phyloP scores from a whole-genome alignment of 2,797 vertebrate species.

The Cuculus canorus region DNA sequence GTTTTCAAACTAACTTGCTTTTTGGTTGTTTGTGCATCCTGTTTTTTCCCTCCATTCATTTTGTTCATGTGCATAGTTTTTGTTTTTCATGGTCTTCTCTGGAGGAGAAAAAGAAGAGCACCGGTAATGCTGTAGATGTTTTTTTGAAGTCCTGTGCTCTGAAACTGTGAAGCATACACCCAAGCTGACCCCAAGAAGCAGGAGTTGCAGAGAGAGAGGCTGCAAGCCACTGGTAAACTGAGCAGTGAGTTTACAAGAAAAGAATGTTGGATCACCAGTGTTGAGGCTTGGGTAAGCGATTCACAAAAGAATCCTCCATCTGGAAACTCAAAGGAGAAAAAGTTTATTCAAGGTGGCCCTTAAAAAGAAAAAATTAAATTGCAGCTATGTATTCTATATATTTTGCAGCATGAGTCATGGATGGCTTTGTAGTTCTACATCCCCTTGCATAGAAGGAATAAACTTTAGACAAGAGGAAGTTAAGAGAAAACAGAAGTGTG shows the following conservation, averaged over 20 bases:
- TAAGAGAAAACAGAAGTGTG: slow-evolving; percentile 85
- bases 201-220: slow-evolving; percentile 31
- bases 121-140: neutral
- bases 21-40: neutral
- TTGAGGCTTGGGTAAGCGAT: slow-evolving; percentile 41
- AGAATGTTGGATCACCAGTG: slow-evolving; percentile 51
- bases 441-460: slow-evolving; percentile 72
- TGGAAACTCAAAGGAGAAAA: slow-evolving; percentile 49
- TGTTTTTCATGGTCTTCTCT: slow-evolving; percentile 3
- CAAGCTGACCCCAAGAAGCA: slow-evolving; percentile 24
- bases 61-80: neutral
- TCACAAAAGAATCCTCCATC: slow-evolving; percentile 61
- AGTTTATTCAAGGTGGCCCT: slow-evolving; percentile 60
- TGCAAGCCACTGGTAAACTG: slow-evolving; percentile 51
- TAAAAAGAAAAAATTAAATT: slow-evolving; percentile 13
- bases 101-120: neutral
- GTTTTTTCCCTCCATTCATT: neutral
- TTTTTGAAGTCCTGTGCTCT: slow-evolving; percentile 21
- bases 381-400: slow-evolving; percentile 71
- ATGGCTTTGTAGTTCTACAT: slow-evolving; percentile 77
- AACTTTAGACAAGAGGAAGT: slow-evolving; percentile 76
- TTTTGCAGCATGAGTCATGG: slow-evolving; percentile 76
- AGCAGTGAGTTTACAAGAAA: slow-evolving; percentile 59
- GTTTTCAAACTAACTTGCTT: neutral
- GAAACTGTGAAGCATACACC: neutral